phyloP scores from a whole-genome alignment of 2,888 invertebrate species.

The Plebejus anna region DNA sequence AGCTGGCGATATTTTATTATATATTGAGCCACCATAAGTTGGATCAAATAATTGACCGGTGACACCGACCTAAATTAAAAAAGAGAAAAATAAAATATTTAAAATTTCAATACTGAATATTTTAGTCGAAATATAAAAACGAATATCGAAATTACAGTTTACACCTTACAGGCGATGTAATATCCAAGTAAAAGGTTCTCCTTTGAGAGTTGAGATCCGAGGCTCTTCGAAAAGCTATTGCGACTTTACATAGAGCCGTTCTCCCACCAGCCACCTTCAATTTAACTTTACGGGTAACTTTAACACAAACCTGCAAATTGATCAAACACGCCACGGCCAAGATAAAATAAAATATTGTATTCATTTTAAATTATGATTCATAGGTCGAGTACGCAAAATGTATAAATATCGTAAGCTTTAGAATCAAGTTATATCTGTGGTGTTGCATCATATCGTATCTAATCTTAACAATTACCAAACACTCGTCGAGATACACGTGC shows the following conservation, averaged over 20 bases:
- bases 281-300: slow-evolving; percentile 5
- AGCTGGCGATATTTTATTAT: not conserved
- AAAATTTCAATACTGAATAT: not conserved
- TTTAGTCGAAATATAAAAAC: not conserved
- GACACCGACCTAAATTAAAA: slow-evolving; percentile 9
- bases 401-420: slow-evolving; percentile 21
- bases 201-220: not conserved
- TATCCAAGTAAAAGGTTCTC: not conserved
- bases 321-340: slow-evolving; percentile 1
- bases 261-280: not conserved
- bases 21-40: not conserved
- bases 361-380: slow-evolving; percentile 24
- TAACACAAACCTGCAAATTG: slow-evolving; percentile 5
- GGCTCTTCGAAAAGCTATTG: not conserved
- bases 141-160: no score
- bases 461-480: slow-evolving; percentile 24
- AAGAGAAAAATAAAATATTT: not conserved
- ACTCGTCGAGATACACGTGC: not conserved
- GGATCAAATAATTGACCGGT: not conserved
- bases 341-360: slow-evolving; percentile 4
- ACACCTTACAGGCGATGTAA: not conserved
- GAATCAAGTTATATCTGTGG: slow-evolving; percentile 27
- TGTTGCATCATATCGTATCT: slow-evolving; percentile 17
- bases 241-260: not conserved
- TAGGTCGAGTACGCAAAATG: slow-evolving; percentile 19